Base-by-base conservation (phyloP, 1,140 invertebrate species). In the Pantala flavescens region DNA sequence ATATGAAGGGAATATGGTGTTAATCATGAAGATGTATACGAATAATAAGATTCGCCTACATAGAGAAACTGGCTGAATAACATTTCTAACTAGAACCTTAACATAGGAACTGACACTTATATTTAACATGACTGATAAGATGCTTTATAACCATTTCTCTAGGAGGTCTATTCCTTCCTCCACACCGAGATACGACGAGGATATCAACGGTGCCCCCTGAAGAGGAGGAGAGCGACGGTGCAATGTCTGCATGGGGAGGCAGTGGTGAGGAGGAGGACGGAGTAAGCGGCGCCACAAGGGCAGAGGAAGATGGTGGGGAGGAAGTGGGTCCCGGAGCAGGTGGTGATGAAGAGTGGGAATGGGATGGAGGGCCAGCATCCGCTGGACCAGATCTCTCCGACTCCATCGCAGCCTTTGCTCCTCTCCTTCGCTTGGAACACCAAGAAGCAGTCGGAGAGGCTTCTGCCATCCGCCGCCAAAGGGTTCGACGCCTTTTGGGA, bases 401-500 rank as follows among this genome's bases (percentile, higher is more conserved):
- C 23, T 79, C 82, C 14, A 77, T 83, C 5, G 80, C 83, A 0
- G 80, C 79, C 14, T 77, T 85, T 42, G 81, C 82, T 7, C 81
- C 82, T 19, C 76, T 84, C 1, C 77, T 87, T 70, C 84, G 43
- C 5, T 24, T 75, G 43, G 72, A 43, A 19, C 75, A 74, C 23
- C 23, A 43, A 21, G 70, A 63, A 12, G 49, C 49, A 1, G 49
- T 63, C 5, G 71, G 71, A n/a, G 42, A 72, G 42, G 71, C 71
- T 0, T 72, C 71, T 0, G 71, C 24, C 2, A 21, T 21, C 24
- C 42, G 42, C 12, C 71, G 24, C 71, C 24, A 72, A 42, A 42
- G 42, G 19, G 71, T 72, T 21, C 23, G 42, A 42, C 24, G 42
- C 12, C 42, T 42, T 14, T 28, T 72, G 42, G 42, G 43, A 24